Evolutionary conservation across 2,113 vertebrate genomes (phyloP).

Genomic region (Leptobrachium ailaonicum): DNA sequence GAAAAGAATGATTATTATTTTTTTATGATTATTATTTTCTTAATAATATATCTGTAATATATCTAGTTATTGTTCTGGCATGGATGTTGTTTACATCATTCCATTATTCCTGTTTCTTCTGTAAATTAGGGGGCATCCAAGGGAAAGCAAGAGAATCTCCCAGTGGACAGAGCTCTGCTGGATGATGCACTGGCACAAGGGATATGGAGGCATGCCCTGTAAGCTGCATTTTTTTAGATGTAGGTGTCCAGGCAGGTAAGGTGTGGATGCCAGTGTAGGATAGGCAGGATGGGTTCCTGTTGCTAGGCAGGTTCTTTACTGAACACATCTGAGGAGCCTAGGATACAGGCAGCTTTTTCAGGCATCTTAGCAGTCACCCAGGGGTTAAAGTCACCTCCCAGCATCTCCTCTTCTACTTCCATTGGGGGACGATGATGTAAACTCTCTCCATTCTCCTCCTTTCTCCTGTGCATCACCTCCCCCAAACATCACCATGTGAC

Average conservation of each 20-base stretch:
- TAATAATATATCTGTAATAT: no score
- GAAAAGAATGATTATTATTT: no score
- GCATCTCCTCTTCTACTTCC: conserved; percentile 54
- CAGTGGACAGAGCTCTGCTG: no score
- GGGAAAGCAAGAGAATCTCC: no score
- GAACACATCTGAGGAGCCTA: background rate
- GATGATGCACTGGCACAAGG: no score
- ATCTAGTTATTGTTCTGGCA: no score
- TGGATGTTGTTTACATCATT: no score
- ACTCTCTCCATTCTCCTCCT: conserved; percentile 55
- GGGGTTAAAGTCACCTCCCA: conserved; percentile 68
- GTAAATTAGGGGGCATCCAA: no score
- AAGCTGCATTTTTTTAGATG: no score
- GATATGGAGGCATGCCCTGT: no score
- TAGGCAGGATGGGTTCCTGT: conserved; percentile 25
- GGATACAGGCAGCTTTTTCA: background rate
- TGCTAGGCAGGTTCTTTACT: conserved; percentile 37
- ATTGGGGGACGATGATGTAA: conserved; percentile 82
- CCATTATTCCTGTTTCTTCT: no score
- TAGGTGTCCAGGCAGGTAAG: background rate
- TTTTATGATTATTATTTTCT: no score
- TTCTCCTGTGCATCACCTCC: conserved; percentile 33
- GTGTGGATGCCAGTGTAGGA: background rate
- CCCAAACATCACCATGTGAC: conserved; percentile 72
- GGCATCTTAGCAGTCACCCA: conserved; percentile 22